phyloP scores from a whole-genome alignment of 2,797 vertebrate species.

The Falco rusticolus region DNA sequence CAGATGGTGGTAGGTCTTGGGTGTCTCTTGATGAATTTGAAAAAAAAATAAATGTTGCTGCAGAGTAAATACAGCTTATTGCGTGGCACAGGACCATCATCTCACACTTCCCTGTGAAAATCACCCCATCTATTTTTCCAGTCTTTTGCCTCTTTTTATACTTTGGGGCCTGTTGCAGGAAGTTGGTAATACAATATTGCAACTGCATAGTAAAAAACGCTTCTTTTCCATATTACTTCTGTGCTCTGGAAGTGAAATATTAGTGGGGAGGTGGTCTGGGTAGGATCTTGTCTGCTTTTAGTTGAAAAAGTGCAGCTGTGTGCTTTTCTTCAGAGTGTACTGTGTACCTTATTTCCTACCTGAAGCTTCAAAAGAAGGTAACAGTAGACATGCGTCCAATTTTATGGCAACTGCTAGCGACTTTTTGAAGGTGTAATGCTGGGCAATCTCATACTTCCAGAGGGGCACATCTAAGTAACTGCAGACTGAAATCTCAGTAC shows the following conservation, averaged over 20 bases:
- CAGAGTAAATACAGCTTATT: not conserved
- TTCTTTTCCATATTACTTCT: not conserved
- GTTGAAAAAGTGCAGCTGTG: not conserved
- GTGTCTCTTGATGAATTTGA: not conserved
- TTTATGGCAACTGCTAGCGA: not conserved
- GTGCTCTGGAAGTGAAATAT: not conserved
- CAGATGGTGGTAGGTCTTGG: not conserved
- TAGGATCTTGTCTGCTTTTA: not conserved
- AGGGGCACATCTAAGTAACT: not conserved
- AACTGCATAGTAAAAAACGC: not conserved
- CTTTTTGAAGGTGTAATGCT: not conserved
- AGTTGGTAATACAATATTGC: not conserved
- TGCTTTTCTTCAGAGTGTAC: not conserved
- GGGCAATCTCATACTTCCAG: accelerated
- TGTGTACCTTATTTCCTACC: not conserved
- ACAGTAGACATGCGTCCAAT: not conserved
- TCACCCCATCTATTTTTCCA: not conserved
- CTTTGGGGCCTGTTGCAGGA: not conserved
- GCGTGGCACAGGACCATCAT: accelerated
- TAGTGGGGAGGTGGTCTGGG: not conserved
- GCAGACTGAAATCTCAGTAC: not conserved
- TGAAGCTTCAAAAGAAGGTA: not conserved
- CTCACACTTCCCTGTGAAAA: not conserved
- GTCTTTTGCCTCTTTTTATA: not conserved
- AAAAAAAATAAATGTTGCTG: not conserved